Conservation (phyloP, 2,888 invertebrate genomes). For the Diaprepes abbreviatus region DNA sequence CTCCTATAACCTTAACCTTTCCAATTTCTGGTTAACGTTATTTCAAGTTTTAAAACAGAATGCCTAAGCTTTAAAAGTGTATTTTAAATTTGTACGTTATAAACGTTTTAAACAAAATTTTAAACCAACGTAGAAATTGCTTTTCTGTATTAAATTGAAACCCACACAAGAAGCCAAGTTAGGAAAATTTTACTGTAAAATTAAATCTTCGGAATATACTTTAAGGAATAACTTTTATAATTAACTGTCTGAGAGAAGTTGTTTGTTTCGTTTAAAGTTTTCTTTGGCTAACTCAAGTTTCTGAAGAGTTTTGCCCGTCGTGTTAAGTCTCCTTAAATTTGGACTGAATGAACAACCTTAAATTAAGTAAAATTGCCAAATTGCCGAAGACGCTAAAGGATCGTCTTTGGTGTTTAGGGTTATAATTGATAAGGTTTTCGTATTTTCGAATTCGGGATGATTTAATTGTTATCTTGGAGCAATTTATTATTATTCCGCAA, state of each 20-base stretch:
- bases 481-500: too few species aligned
- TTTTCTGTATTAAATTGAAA: slow-evolving; percentile 9
- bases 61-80: too few species aligned
- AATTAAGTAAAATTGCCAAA: too few species aligned
- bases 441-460: too few species aligned
- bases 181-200: slow-evolving; percentile 17
- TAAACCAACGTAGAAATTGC: slow-evolving; percentile 8
- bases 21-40: too few species aligned
- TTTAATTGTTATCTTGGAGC: too few species aligned
- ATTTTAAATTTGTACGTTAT: background rate
- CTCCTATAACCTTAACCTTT: too few species aligned
- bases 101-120: background rate
- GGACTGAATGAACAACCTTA: background rate
- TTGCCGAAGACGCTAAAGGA: too few species aligned
- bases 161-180: slow-evolving; percentile 22
- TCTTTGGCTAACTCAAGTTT: background rate
- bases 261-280: slow-evolving; percentile 31
- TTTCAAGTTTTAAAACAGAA: too few species aligned
- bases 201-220: slow-evolving; percentile 25
- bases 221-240: slow-evolving; percentile 31
- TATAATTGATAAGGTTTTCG: too few species aligned
- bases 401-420: too few species aligned
- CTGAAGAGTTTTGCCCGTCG: background rate
- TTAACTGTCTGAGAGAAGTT: slow-evolving; percentile 20
- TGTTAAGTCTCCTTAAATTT: background rate